Percentiles rank a stretch among this genome's conserved stretches.
These are phyloP conservation scores for Microchirus variegatus DNA, from an alignment of 2,797 vertebrate genomes.

Conservation along the genomic window DNA sequence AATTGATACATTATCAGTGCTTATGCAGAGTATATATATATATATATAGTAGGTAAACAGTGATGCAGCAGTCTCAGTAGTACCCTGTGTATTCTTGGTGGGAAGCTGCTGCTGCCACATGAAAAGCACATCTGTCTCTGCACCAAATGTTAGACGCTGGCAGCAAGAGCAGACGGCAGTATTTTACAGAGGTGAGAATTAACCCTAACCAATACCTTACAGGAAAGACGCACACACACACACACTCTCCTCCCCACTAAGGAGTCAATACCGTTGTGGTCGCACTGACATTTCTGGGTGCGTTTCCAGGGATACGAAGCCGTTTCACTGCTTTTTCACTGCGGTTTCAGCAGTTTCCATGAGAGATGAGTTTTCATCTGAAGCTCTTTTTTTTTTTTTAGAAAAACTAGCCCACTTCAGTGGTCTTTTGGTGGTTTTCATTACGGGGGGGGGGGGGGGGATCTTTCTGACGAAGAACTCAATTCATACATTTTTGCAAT, in stretches of 20 bases:
- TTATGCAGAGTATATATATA: too few species aligned
- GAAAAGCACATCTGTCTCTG: conserved; percentile 55
- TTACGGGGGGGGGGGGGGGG: too few species aligned
- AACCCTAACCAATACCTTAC: conserved; percentile 50
- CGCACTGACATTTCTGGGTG: conserved; percentile 12
- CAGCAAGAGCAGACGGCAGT: conserved; percentile 7
- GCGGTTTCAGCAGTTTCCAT: conserved; percentile 41
- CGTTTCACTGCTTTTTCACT: background rate
- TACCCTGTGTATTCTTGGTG: conserved; percentile 44
- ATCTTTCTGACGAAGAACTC: too few species aligned
- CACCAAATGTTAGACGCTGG: conserved; percentile 21
- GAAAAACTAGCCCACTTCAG: too few species aligned
- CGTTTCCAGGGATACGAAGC: background rate
- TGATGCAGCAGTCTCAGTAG: conserved; percentile 74
- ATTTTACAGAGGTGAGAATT: conserved; percentile 15
- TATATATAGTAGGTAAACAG: conserved; percentile 62
- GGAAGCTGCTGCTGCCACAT: conserved; percentile 77
- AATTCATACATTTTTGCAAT: too few species aligned
- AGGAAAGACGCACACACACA: conserved; percentile 47
- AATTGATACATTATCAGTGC: too few species aligned
- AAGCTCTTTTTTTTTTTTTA: too few species aligned
- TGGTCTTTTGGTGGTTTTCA: too few species aligned
- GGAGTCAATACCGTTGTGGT: conserved; percentile 31
- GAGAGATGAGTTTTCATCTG: background rate
- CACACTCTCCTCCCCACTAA: background rate